These are phyloP conservation scores for Tachysurus fulvidraco DNA, from an alignment of 2,113 vertebrate genomes.

Conservation along the genomic window DNA sequence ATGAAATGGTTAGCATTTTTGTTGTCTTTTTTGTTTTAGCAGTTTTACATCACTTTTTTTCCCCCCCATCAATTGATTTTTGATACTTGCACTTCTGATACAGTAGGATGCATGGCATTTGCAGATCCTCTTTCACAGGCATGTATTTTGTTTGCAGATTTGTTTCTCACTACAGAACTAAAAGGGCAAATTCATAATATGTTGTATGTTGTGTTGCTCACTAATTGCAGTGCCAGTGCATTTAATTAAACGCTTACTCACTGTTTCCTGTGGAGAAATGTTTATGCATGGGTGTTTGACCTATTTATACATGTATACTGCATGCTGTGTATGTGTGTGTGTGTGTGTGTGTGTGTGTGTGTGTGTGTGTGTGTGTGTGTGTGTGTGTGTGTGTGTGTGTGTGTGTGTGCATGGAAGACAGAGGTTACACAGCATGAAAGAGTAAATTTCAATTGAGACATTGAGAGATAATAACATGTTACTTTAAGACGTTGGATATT, in stretches of 20 bases:
- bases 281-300: conserved; percentile 12
- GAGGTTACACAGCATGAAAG: background rate
- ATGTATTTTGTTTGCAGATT: background rate
- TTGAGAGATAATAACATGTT: conserved; percentile 26
- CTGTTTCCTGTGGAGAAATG: conserved; percentile 2
- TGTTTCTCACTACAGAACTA: background rate
- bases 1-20: background rate
- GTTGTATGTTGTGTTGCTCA: background rate
- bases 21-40: background rate
- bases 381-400: conserved; percentile 27
- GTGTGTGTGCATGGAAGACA: conserved; percentile 4
- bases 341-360: conserved; percentile 35
- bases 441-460: conserved; percentile 4
- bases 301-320: conserved; percentile 15
- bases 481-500: background rate
- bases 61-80: background rate
- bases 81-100: background rate
- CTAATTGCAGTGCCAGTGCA: background rate
- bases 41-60: background rate
- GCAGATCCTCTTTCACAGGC: background rate
- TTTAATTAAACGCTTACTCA: conserved; percentile 1
- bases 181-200: background rate
- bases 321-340: conserved; percentile 21
- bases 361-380: conserved; percentile 30
- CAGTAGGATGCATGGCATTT: background rate